phyloP scores from a whole-genome alignment of 2,113 vertebrate genomes.

The Corvus cornix region DNA sequence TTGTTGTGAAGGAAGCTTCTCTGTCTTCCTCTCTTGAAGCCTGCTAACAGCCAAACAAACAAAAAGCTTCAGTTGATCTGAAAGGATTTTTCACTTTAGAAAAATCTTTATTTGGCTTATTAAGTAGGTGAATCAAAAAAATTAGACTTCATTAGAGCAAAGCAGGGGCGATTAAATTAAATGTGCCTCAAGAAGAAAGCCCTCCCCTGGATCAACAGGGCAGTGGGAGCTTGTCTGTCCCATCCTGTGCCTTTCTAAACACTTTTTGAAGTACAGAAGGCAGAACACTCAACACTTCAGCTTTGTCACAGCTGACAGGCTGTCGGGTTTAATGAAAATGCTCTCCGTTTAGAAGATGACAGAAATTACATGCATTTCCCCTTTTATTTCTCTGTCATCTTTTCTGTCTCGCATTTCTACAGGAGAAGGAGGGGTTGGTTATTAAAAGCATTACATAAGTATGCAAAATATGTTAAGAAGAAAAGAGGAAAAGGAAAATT shows the following conservation, averaged over 20 bases:
- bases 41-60: constrained; percentile 11
- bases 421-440: constrained; percentile 21
- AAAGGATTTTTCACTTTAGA: neutral
- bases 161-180: constrained; percentile 75
- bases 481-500: constrained; percentile 6
- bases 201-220: constrained; percentile 37
- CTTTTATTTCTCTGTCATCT: constrained; percentile 56
- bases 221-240: neutral
- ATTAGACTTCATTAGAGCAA: constrained; percentile 70
- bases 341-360: constrained; percentile 43
- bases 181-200: constrained; percentile 64
- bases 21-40: neutral
- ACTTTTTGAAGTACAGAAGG: neutral
- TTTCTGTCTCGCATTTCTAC: neutral
- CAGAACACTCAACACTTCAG: constrained; percentile 21
- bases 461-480: constrained; percentile 55
- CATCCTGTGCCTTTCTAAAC: neutral
- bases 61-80: constrained; percentile 10
- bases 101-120: constrained; percentile 61
- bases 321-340: constrained; percentile 68
- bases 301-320: constrained; percentile 68
- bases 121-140: constrained; percentile 70
- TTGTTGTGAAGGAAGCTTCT: constrained; percentile 10
- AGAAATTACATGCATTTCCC: constrained; percentile 35
- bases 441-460: constrained; percentile 55